A percentile compares a stretch with the other conserved stretches of the same genome.
Evolutionary conservation across 2,888 invertebrate species (phyloP).

Genomic region (Drosophila mettleri): DNA sequence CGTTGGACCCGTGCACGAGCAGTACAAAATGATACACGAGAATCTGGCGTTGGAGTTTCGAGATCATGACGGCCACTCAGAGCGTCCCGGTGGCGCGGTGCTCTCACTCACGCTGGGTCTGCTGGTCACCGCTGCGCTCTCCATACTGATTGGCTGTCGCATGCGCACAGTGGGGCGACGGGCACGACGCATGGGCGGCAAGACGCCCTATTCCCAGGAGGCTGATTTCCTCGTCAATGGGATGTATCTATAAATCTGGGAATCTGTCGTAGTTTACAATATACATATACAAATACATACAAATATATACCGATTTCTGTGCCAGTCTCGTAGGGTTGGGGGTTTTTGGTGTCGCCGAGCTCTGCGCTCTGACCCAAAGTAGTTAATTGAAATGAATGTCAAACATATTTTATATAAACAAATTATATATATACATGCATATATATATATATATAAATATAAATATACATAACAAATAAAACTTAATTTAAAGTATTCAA

Average conservation of each 20-base stretch:
- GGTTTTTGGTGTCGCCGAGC: neutral
- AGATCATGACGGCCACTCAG: constrained; percentile 88
- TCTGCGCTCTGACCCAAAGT: constrained; percentile 17
- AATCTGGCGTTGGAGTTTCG: constrained; percentile 85
- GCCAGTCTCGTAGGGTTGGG: constrained; percentile 35
- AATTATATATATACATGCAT: constrained; percentile 52
- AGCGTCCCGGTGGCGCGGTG: constrained; percentile 92
- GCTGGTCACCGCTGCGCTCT: constrained; percentile 91
- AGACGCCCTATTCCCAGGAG: constrained; percentile 94
- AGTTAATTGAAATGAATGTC: constrained; percentile 61
- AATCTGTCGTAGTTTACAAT: constrained; percentile 10
- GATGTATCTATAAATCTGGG: constrained; percentile 91
- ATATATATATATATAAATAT: constrained; percentile 47
- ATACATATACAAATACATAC: constrained; percentile 4
- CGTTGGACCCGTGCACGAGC: constrained; percentile 82
- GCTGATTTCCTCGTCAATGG: constrained; percentile 99
- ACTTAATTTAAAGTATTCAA: constrained; percentile 9
- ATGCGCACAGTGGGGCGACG: constrained; percentile 91
- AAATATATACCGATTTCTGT: constrained; percentile 29
- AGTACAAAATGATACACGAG: constrained; percentile 84
- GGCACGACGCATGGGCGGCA: constrained; percentile 89
- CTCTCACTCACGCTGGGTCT: constrained; percentile 92
- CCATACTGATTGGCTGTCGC: constrained; percentile 92
- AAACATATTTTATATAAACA: constrained; percentile 75
- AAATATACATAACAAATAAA: constrained; percentile 35